phyloP scores from a whole-genome alignment of 1,140 invertebrate species.

The Heliconius eleuchia region DNA sequence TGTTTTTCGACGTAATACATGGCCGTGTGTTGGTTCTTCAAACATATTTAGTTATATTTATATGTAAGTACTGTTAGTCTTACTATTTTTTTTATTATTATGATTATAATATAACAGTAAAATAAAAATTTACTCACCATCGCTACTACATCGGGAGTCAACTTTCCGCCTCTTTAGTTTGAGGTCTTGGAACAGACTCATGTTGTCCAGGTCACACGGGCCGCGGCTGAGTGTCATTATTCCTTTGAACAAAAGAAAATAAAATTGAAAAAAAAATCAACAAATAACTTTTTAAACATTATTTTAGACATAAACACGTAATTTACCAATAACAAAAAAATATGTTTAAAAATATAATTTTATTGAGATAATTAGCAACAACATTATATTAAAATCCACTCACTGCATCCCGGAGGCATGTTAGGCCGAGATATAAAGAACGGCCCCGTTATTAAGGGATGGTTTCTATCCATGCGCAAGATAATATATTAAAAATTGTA shows the following conservation, averaged over 20 bases:
- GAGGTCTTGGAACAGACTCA: slow-evolving; percentile 99
- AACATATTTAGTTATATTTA: no score
- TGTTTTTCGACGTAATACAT: neutral
- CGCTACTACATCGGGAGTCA: slow-evolving; percentile 96
- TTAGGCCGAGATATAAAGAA: slow-evolving; percentile 47
- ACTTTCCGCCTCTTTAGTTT: slow-evolving; percentile 98
- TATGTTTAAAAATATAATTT: neutral
- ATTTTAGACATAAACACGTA: neutral
- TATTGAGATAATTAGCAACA: neutral
- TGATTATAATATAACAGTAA: no score
- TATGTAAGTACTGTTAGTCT: no score
- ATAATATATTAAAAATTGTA: no score
- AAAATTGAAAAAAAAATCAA: slow-evolving; percentile 17
- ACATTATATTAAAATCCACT: slow-evolving; percentile 35
- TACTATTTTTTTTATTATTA: no score
- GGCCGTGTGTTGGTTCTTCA: neutral
- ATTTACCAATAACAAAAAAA: neutral
- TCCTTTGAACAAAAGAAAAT: slow-evolving; percentile 84
- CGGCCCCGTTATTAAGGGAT: slow-evolving; percentile 46
- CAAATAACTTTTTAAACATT: neutral
- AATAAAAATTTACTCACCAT: slow-evolving; percentile 85
- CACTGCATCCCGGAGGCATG: slow-evolving; percentile 48
- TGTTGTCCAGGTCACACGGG: slow-evolving; percentile 96
- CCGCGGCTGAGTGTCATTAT: slow-evolving; percentile 98
- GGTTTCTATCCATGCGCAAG: slow-evolving; percentile 15